A percentile compares a stretch with the other conserved stretches of the same genome.
Conservation (phyloP, 2,113 vertebrate species). For the Phaethornis superciliosus region DNA sequence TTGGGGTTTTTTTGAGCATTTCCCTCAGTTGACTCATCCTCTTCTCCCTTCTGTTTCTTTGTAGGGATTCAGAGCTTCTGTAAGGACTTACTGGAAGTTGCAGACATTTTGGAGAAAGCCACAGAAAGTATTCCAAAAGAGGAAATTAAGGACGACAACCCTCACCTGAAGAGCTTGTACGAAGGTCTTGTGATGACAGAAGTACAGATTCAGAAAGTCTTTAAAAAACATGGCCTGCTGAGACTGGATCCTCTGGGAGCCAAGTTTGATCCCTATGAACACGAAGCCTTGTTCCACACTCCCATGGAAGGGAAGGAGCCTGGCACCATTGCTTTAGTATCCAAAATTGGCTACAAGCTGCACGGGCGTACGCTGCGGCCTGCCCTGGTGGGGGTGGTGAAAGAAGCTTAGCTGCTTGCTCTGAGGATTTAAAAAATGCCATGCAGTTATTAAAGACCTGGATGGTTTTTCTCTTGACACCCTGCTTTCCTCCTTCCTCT, state of each 20-base stretch:
- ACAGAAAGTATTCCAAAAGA: conserved; percentile 91
- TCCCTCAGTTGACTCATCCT: background rate
- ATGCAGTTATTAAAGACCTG: conserved; percentile 38
- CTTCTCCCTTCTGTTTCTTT: background rate
- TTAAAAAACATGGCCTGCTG: conserved; percentile 90
- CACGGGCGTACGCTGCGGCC: conserved; percentile 94
- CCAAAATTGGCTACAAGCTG: conserved; percentile 96
- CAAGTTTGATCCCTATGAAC: conserved; percentile 96
- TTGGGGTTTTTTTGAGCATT: background rate
- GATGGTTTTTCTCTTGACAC: background rate
- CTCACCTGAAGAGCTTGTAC: conserved; percentile 93
- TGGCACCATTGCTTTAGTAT: conserved; percentile 88
- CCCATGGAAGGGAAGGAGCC: conserved; percentile 88
- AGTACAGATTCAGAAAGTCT: conserved; percentile 94
- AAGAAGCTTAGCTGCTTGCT: conserved; percentile 76
- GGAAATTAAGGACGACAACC: conserved; percentile 87
- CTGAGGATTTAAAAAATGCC: background rate
- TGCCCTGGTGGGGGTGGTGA: conserved; percentile 93
- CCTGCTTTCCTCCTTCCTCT: background rate
- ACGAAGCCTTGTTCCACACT: conserved; percentile 91
- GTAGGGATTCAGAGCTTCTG: conserved; percentile 96
- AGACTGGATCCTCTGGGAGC: conserved; percentile 88
- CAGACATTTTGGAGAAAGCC: conserved; percentile 95
- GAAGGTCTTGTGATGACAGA: conserved; percentile 95
- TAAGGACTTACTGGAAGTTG: conserved; percentile 96